These are phyloP conservation scores for Tenebrio molitor DNA, from an alignment of 1,140 invertebrate genomes.

Conservation along the genomic window DNA sequence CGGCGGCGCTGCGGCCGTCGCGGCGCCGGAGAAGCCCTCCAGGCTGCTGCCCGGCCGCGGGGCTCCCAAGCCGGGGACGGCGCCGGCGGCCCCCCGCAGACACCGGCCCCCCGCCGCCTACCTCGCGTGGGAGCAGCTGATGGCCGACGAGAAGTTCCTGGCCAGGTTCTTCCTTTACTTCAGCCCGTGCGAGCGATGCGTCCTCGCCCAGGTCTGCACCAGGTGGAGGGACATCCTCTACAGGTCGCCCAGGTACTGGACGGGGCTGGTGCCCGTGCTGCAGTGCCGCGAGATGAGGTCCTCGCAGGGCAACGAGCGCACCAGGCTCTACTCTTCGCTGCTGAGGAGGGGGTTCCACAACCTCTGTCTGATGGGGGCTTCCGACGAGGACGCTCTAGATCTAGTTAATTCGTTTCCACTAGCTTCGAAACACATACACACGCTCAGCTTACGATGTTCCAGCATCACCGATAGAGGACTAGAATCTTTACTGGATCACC, in stretches of 20 bases:
- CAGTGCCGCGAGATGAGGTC: constrained; percentile 84
- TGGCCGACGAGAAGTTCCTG: constrained; percentile 88
- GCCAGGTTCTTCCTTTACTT: constrained; percentile 89
- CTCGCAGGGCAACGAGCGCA: constrained; percentile 75
- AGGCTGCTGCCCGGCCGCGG: constrained; percentile 65
- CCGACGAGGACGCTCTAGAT: constrained; percentile 90
- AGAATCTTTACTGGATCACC: constrained; percentile 87
- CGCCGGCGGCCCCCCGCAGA: constrained; percentile 61
- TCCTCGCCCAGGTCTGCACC: constrained; percentile 80
- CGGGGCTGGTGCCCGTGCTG: constrained; percentile 84
- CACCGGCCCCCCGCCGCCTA: constrained; percentile 61
- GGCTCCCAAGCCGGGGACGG: constrained; percentile 41
- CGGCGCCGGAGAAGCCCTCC: constrained; percentile 71
- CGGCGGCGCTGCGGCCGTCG: constrained; percentile 65
- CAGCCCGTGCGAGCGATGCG: constrained; percentile 80
- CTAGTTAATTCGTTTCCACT: constrained; percentile 87
- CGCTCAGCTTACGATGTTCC: constrained; percentile 85
- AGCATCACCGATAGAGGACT: constrained; percentile 90
- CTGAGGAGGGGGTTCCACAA: constrained; percentile 88
- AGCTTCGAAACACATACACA: constrained; percentile 86
- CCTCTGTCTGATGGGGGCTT: constrained; percentile 85
- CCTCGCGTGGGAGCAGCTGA: constrained; percentile 80
- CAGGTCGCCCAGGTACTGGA: constrained; percentile 86
- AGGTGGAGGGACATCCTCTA: constrained; percentile 91
- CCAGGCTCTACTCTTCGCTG: constrained; percentile 85